phyloP scores from a whole-genome alignment of 2,797 vertebrate species.

The Vultur gryphus region DNA sequence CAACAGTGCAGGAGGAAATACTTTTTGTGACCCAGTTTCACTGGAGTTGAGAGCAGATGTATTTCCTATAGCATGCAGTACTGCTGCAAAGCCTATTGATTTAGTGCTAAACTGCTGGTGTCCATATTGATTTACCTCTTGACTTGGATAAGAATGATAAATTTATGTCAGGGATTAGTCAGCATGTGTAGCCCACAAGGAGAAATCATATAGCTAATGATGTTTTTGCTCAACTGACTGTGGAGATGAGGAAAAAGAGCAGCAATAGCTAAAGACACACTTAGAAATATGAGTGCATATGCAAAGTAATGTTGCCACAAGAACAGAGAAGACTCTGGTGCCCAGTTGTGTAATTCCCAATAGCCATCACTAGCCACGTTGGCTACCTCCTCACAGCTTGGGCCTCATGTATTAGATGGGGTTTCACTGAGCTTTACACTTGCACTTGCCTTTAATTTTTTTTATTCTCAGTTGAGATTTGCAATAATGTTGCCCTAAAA shows the following conservation, averaged over 20 bases:
- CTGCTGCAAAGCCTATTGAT: not conserved
- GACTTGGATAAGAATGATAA: not conserved
- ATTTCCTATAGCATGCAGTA: not conserved
- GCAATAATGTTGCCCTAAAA: not conserved
- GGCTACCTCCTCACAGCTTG: not conserved
- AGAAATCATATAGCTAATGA: not conserved
- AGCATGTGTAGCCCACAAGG: not conserved
- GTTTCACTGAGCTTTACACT: not conserved
- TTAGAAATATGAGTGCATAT: not conserved
- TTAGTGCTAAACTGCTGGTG: not conserved
- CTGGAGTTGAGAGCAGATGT: not conserved
- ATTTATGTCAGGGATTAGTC: not conserved
- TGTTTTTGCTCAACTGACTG: not conserved
- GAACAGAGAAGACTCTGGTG: not conserved
- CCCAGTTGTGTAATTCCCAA: not conserved
- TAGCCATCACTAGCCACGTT: not conserved
- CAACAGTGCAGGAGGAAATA: not conserved
- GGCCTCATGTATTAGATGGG: not conserved
- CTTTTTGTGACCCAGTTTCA: not conserved
- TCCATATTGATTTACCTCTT: not conserved
- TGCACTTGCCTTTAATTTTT: not conserved
- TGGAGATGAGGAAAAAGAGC: not conserved
- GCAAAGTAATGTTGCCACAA: not conserved
- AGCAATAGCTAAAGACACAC: not conserved
- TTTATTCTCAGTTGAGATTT: not conserved